Conservation (phyloP, 2,797 vertebrate species). For the Darevskia mixta region DNA sequence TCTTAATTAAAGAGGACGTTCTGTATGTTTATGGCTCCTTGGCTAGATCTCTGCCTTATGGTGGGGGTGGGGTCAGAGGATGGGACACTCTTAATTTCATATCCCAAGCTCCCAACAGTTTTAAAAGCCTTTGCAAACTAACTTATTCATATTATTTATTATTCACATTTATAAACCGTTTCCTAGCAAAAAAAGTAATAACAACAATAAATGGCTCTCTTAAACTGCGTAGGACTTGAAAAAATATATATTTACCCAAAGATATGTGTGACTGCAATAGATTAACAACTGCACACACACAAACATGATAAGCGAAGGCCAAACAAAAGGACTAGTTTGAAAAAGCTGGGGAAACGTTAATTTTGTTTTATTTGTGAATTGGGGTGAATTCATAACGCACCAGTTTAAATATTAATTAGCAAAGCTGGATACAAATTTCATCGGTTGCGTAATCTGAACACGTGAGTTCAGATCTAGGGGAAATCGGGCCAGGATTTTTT, state of each 20-base stretch:
- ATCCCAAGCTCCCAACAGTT: background rate
- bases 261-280: background rate
- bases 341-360: background rate
- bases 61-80: too few species aligned
- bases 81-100: constrained; percentile 19
- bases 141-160: background rate
- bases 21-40: background rate
- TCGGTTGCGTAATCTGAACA: constrained; percentile 49
- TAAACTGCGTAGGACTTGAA: background rate
- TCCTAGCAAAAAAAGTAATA: background rate
- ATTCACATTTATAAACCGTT: background rate
- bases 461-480: constrained; percentile 43
- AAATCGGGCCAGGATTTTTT: background rate
- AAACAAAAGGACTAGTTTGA: background rate
- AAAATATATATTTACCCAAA: background rate
- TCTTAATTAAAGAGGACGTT: constrained; percentile 40
- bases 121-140: background rate
- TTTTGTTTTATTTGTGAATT: background rate
- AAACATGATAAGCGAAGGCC: background rate
- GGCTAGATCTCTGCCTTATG: constrained; percentile 14
- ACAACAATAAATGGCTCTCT: background rate
- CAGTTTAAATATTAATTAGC: background rate
- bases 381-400: background rate
- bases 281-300: background rate
- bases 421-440: constrained; percentile 20